phyloP scores from a whole-genome alignment of 2,113 vertebrate species.

The Equus przewalskii region DNA sequence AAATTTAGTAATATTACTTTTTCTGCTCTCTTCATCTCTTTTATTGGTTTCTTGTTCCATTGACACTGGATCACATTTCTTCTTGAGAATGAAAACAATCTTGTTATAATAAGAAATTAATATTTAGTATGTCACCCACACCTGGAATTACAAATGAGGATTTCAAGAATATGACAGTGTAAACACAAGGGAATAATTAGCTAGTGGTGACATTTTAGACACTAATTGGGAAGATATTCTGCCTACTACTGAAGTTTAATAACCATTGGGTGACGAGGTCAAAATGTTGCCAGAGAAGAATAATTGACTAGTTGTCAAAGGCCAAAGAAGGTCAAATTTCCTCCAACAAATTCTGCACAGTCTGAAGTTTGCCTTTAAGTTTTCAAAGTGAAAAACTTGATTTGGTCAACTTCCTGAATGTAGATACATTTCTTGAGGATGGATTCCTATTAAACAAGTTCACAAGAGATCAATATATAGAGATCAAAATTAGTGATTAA shows the following conservation, averaged over 20 bases:
- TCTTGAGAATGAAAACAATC: background rate
- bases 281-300: slow-evolving; percentile 53
- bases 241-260: slow-evolving; percentile 54
- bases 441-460: background rate
- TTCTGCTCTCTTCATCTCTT: background rate
- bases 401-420: background rate
- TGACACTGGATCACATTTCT: background rate
- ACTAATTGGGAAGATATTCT: slow-evolving; percentile 53
- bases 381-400: slow-evolving; percentile 38
- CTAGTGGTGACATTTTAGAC: slow-evolving; percentile 62
- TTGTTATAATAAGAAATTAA: slow-evolving; percentile 5
- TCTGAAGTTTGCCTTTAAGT: slow-evolving; percentile 48
- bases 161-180: background rate
- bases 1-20: background rate
- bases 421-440: background rate
- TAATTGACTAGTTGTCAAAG: slow-evolving; percentile 60
- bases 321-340: slow-evolving; percentile 16
- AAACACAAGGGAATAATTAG: slow-evolving; percentile 65
- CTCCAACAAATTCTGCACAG: slow-evolving; percentile 29
- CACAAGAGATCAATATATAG: background rate
- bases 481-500: slow-evolving; percentile 11
- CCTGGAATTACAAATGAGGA: slow-evolving; percentile 27
- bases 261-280: background rate
- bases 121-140: background rate
- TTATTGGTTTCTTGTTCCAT: background rate